Evolutionary conservation across 2,797 vertebrate genomes (phyloP), one percentile per base, ranked within the genome.

Genomic region (Falco concolor): DNA sequence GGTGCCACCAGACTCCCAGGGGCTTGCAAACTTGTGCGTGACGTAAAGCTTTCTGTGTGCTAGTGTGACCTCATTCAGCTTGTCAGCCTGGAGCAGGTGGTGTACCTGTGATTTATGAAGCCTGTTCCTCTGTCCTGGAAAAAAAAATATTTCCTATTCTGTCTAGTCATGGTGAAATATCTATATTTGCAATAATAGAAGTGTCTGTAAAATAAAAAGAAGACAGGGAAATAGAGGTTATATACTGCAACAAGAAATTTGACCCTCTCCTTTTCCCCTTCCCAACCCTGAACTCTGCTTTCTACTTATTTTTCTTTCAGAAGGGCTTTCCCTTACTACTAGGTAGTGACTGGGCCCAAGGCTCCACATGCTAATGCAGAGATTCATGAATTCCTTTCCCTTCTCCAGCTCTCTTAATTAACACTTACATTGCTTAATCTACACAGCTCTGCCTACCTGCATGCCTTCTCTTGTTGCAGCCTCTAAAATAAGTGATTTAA

Each of bases 401-500:
- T 87, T 94, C 76, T 75, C 4, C 20, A 59, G 12, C 38, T 85
- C 52, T 88, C 38, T 61, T 86, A 78, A 91, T 90, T 88, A 88
- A 54, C 53, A 34, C 63, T 78, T 84, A 65, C 45, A 30, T 76
- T 93, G 61, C 83, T 76, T 76, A 75, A 91, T 77, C 60, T 83
- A 40, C 20, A 5, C 12, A 34, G 27, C 23, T 93, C 50, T 83
- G 54, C 67, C 30, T 86, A 69, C 49, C 59, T 85, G 53, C 69
- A 13, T 93, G 90, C 50, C 74, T 86, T 86, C n/a, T 95, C 91
- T 90, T 94, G 87, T 88, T 89, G 57, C 73, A 84, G 57, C 42
- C 57, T 81, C 88, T 86, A 70, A 95, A 95, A 86, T 70, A 68
- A 84, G 53, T 40, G 50, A 91, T 86, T 78, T 89, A 79, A 63